A percentile compares a stretch with the other conserved stretches of the same genome.
These are phyloP conservation scores for Epinephelus malabaricus DNA, from an alignment of 2,797 vertebrate species.

Conservation along the genomic window DNA sequence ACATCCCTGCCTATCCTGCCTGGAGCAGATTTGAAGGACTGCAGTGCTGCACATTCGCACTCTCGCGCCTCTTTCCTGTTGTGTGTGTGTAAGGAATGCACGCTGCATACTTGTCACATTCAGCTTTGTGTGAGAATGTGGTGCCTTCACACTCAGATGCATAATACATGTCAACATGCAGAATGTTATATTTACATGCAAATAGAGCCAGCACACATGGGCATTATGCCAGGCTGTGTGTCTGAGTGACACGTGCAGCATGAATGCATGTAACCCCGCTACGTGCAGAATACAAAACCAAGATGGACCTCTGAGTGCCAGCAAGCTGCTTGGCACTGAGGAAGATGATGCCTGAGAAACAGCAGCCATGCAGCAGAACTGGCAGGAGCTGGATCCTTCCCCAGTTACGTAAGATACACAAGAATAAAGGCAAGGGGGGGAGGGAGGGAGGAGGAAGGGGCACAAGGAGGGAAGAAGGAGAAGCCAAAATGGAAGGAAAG, in stretches of 20 bases:
- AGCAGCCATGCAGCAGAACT: conserved; percentile 79
- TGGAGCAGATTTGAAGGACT: conserved; percentile 50
- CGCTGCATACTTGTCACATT: conserved; percentile 52
- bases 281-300: conserved; percentile 42
- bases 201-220: conserved; percentile 32
- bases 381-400: conserved; percentile 75
- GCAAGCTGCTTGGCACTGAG: conserved; percentile 58
- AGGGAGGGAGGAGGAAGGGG: conserved; percentile 33
- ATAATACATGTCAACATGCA: conserved; percentile 53
- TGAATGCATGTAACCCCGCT: conserved; percentile 24
- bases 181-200: conserved; percentile 56
- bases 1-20: conserved; percentile 38
- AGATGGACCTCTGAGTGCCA: conserved; percentile 54
- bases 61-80: conserved; percentile 42
- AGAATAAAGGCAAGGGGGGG: conserved; percentile 65
- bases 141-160: conserved; percentile 35
- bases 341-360: conserved; percentile 69
- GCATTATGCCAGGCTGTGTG: conserved; percentile 19
- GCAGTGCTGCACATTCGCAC: conserved; percentile 60
- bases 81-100: conserved; percentile 56
- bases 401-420: conserved; percentile 83
- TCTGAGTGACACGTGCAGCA: conserved; percentile 32
- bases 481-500: conserved; percentile 71
- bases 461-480: conserved; percentile 49
- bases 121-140: conserved; percentile 47